phyloP scores from a whole-genome alignment of 2,888 invertebrate genomes.

The Cheilosia pagana region DNA sequence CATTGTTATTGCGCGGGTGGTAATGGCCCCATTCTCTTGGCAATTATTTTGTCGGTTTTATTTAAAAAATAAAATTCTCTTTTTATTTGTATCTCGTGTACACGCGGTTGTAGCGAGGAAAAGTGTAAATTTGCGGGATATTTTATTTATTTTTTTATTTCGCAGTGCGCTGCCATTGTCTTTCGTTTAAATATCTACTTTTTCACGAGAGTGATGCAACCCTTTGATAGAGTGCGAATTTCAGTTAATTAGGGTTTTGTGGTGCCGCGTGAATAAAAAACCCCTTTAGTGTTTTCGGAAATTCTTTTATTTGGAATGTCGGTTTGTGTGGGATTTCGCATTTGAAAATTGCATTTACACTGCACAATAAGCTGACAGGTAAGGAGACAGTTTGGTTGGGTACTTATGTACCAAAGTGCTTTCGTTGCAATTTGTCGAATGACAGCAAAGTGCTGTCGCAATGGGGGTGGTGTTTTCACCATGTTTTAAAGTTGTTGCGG shows the following conservation, averaged over 20 bases:
- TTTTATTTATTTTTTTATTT: constrained; percentile 14
- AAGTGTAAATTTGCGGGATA: constrained; percentile 60
- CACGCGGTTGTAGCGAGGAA: constrained; percentile 27
- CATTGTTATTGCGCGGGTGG: constrained; percentile 48
- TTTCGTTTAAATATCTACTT: constrained; percentile 58
- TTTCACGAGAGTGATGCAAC: constrained; percentile 37
- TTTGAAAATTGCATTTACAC: constrained; percentile 60
- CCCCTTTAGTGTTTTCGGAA: constrained; percentile 8
- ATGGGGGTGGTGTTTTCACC: too few relatives aligned
- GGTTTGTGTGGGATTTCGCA: constrained; percentile 27
- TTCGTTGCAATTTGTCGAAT: neutral
- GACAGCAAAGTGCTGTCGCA: neutral
- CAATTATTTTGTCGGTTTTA: constrained; percentile 60
- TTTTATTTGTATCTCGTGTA: constrained; percentile 6
- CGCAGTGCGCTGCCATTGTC: constrained; percentile 48
- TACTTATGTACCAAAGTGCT: constrained; percentile 6
- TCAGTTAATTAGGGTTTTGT: constrained; percentile 71
- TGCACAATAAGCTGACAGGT: constrained; percentile 53
- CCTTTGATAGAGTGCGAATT: constrained; percentile 62
- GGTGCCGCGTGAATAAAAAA: constrained; percentile 35
- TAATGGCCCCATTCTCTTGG: constrained; percentile 41
- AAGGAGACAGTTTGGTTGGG: constrained; percentile 33
- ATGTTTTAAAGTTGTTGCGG: too few relatives aligned
- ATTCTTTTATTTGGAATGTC: constrained; percentile 32
- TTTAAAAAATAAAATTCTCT: constrained; percentile 62